Base-by-base conservation (phyloP, 2,888 invertebrate genomes). In the Tetragonisca angustula region DNA sequence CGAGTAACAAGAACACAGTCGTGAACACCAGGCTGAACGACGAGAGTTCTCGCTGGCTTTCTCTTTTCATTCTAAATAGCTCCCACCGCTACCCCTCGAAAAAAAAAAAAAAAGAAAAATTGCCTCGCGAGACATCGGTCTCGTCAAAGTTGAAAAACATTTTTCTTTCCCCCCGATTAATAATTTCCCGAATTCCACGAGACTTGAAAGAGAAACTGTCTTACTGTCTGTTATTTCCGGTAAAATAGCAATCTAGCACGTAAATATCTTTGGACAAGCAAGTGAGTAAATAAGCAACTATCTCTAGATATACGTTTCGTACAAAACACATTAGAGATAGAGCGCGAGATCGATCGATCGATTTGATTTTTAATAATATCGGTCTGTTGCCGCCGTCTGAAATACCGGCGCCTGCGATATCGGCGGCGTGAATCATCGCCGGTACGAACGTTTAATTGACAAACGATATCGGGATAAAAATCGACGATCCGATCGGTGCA, bases 51-150 rank as follows among this genome's bases (percentile, higher is more conserved):
- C 68, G 73, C 74, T 80, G 83, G 36, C 90, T 90, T 90, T 90
- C 91, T 90, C 91, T 91, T 90, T 88, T 80, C 67, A 73, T 75
- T 84, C 62, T 76, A 67, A 75, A 83, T 67, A 79, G n/a, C 70
- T 72, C 68, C 79, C 74, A 43, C 9, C 1, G n/a, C n/a, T n/a
- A n/a, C n/a, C 32, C 32, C 32, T 32, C 32, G 2, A 4, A 32
- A 32, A 32, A 32, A 32, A 27, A 27, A 27, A 27, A 27, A 52
- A 52, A 36, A 36, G 5, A 36, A 36, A 19, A 27, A 56, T 54
- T 52, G 67, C 62, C 76, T 76, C 73, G 32, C 32, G 32, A 32
- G 32, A 32, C n/a, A 32, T 32, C 4, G 32, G 32, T 32, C 32
- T 0, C 32, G 32, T 32, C 32, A 32, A 32, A 32, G 32, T 3